phyloP scores from a whole-genome alignment of 2,888 invertebrate species.

The Baronia brevicornis region DNA sequence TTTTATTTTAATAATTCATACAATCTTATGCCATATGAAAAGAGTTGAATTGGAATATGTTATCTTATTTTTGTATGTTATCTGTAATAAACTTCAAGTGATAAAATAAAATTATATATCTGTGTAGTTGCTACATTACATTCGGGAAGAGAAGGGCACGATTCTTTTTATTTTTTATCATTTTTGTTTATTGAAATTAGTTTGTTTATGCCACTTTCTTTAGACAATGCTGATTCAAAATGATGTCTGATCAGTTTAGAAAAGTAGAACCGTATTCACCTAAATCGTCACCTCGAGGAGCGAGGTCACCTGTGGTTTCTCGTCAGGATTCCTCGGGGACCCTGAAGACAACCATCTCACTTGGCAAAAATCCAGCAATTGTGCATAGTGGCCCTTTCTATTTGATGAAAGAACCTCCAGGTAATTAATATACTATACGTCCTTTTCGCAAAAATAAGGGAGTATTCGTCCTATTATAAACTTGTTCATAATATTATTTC shows the following conservation, averaged over 20 bases:
- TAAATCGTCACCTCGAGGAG: constrained; percentile 94
- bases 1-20: too few species aligned
- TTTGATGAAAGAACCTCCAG: constrained; percentile 97
- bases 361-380: constrained; percentile 97
- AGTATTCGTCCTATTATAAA: too few species aligned
- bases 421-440: constrained; percentile 75
- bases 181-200: constrained; percentile 54
- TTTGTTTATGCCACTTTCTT: constrained; percentile 47
- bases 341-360: constrained; percentile 96
- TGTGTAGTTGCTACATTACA: constrained; percentile 10
- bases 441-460: too few species aligned
- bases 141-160: constrained; percentile 24
- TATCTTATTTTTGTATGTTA: constrained; percentile 2
- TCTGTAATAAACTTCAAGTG: constrained; percentile 5
- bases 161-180: constrained; percentile 50
- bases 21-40: too few species aligned
- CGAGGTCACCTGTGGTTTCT: constrained; percentile 95
- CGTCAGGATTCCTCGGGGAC: constrained; percentile 98
- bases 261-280: constrained; percentile 96
- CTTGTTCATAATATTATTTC: constrained; percentile 26
- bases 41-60: not conserved
- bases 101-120: constrained; percentile 9
- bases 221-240: constrained; percentile 80
- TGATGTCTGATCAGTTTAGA: constrained; percentile 94
- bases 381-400: constrained; percentile 98